Percentiles rank a stretch among this genome's conserved stretches.
Evolutionary conservation across 2,888 invertebrate genomes (phyloP).

Genomic region (Aleiodes alternator): DNA sequence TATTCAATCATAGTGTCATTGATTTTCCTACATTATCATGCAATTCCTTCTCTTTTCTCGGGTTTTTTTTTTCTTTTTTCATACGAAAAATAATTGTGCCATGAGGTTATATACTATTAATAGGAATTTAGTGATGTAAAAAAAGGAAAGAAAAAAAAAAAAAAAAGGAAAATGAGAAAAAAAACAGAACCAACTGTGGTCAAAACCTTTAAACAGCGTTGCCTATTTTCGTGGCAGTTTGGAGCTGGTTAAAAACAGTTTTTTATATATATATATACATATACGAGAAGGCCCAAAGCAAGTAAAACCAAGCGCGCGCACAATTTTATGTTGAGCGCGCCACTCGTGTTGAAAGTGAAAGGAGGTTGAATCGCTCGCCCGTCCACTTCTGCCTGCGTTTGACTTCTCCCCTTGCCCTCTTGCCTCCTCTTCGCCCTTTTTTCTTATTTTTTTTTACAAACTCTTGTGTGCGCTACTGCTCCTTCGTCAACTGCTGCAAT

Average conservation of each 20-base stretch:
- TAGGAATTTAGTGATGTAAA: neutral
- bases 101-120: constrained; percentile 39
- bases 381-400: constrained; percentile 66
- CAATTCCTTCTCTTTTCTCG: neutral
- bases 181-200: constrained; percentile 25
- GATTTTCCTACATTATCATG: constrained; percentile 10
- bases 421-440: constrained; percentile 37
- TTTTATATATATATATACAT: neutral
- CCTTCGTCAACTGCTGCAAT: constrained; percentile 47
- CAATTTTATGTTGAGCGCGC: constrained; percentile 41
- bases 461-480: constrained; percentile 36
- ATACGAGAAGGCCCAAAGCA: constrained; percentile 53
- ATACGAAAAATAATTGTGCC: constrained; percentile 23
- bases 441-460: constrained; percentile 19
- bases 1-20: constrained; percentile 3
- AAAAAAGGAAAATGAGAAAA: neutral
- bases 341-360: constrained; percentile 75
- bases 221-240: constrained; percentile 67
- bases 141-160: constrained; percentile 13
- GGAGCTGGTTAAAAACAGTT: constrained; percentile 20
- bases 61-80: too few relatives aligned
- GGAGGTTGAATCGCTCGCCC: constrained; percentile 74
- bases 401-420: constrained; percentile 47
- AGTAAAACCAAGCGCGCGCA: constrained; percentile 58
- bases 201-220: constrained; percentile 63